Base-by-base conservation (phyloP, 2,113 vertebrate species). In the Tetrao urogallus region DNA sequence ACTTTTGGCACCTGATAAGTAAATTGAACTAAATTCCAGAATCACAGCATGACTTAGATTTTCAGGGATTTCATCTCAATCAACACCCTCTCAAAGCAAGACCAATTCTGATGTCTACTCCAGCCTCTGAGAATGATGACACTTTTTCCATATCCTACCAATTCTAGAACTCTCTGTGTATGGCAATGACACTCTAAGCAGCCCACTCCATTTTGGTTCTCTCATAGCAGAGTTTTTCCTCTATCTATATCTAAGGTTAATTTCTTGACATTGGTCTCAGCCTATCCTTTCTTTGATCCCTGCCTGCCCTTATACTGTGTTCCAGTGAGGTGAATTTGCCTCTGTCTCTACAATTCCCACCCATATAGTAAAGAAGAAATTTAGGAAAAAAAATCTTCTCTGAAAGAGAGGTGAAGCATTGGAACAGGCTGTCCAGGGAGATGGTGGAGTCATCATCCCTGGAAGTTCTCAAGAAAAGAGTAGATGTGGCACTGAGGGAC, bases 71-170 rank as follows among this genome's bases (percentile, higher is more conserved):
- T n/a, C 27, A 28, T 70, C 20, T 76, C 21, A 11, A 58, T 89
- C 8, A 8, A 5, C 57, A n/a, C 30, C 3, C 6, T 73, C n/a
- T 88, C 74, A 76, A 43, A 3, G 0, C 0, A 1, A 24, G 30
- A 66, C 30, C 60, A 73, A 40, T 25, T 57, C 48, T 8, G 4
- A 38, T 66, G 16, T 85, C 58, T 65, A 80, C 54, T 36, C 18
- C 30, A 63, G 0, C 58, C 57, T 67, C 47, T 21, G 6, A 42
- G 27, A 22, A 15, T 52, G 19, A 56, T 56, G 52, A 14, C 8
- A 7, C 10, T 42, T 87, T 8, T 12, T 73, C 22, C 28, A 73
- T 85, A 70, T 66, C 10, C 36, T 3, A 0, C 45, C 38, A 76
- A 13, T 88, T 42, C 32, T 52, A 40, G 58, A 80, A 82, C 73